Evolutionary conservation across 2,113 vertebrate genomes (phyloP).

Genomic region (Shinisaurus crocodilurus): DNA sequence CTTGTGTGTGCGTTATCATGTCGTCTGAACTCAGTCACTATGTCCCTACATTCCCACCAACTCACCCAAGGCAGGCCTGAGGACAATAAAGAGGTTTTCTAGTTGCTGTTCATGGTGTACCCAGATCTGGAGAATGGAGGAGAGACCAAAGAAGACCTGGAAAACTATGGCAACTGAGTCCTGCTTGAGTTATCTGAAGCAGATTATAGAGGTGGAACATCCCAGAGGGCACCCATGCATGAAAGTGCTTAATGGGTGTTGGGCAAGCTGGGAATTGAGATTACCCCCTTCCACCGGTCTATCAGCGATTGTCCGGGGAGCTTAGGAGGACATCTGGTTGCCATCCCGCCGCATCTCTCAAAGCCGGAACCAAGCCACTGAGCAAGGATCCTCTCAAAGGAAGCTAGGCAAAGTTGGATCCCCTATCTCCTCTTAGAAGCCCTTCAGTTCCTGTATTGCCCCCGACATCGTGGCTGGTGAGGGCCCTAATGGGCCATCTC

Average conservation of each 20-base stretch:
- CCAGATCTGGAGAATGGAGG: background rate
- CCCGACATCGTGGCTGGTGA: conserved; percentile 46
- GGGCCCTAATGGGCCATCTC: conserved; percentile 82
- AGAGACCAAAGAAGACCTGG: background rate
- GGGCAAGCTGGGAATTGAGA: background rate
- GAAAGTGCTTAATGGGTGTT: accelerated
- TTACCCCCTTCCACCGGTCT: background rate
- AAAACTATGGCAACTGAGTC: background rate
- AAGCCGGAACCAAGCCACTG: conserved; percentile 59
- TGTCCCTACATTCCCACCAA: background rate
- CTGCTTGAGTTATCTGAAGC: background rate
- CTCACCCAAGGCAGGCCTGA: background rate
- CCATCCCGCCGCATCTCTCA: conserved; percentile 60
- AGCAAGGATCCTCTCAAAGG: conserved; percentile 80
- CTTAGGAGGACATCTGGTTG: conserved; percentile 68
- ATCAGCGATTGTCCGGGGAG: conserved; percentile 58
- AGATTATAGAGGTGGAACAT: background rate
- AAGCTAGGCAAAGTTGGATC: conserved; percentile 74
- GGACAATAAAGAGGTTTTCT: background rate
- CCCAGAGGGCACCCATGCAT: conserved; percentile 15
- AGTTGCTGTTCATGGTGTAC: background rate
- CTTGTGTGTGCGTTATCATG: too few species aligned
- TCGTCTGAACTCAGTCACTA: too few species aligned
- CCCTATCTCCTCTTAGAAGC: conserved; percentile 79
- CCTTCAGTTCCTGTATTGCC: conserved; percentile 82